Base-by-base conservation (phyloP, 35 echinoderm and acorn worm genomes). In the Lytechinus pictus region DNA sequence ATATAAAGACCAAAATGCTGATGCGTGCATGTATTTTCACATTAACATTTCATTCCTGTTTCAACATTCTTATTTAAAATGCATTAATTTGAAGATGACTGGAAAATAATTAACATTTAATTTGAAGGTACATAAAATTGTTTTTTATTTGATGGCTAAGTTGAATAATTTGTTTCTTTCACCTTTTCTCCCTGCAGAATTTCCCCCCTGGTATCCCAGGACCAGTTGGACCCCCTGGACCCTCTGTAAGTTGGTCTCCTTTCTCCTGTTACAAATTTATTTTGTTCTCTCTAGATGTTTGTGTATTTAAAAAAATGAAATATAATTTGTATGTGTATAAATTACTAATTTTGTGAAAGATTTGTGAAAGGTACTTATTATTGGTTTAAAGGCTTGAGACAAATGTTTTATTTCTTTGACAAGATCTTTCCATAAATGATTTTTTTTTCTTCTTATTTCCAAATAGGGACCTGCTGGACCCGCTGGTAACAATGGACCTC, bases 161-260 rank as follows among this genome's bases (percentile, higher is more conserved):
- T 24, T 79, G 66, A 79, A 7, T 79, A 44, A 1, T 14, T 7
- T n/a, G 19, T 79, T 79, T 79, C 14, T 79, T 79, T 79, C 28
- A 51, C 29, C 11, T 1, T 90, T 90, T 90, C 29, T 90, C n/a
- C 13, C 16, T 90, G 55, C 92, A 93, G 92, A 93, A 93, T 57
- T 93, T 93, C 54, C 92, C 92, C 52, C 92, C 92, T 93, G 92
- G 92, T 57, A 13, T 57, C 12, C 53, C 92, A 53, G 92, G 92
- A 93, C 92, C 92, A 54, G 92, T 93, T 57, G 92, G 92, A 54
- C 92, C 92, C 13, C 92, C 92, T n/a, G 92, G 92, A 93, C 54
- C 92, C 10, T 5, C 92, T 55, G 92, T 93, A 93, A 93, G 92
- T 93, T 10, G 33, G 33, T 44, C 33, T 44, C 33, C 33, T 44